These are phyloP conservation scores for Gobio occitaniae DNA, from an alignment of 2,797 vertebrate genomes.

Conservation along the genomic window DNA sequence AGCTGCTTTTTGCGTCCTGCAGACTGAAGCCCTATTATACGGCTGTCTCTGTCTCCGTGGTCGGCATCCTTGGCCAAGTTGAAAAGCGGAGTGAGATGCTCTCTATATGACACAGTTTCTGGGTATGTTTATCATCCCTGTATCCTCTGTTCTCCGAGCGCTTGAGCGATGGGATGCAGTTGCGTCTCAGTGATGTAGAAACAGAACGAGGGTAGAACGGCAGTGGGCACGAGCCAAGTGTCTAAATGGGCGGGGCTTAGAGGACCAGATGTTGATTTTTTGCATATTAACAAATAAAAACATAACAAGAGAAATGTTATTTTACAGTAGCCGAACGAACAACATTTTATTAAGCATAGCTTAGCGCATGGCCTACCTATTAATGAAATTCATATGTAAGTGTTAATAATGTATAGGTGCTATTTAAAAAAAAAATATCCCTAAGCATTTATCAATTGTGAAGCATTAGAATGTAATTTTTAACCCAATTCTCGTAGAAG, in stretches of 20 bases:
- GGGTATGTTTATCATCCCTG: conserved; percentile 29
- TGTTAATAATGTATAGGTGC: too few relatives aligned
- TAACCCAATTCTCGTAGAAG: too few relatives aligned
- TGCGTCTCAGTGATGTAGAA: conserved; percentile 58
- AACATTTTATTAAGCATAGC: neutral
- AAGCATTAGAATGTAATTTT: too few relatives aligned
- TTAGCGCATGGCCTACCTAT: too few relatives aligned
- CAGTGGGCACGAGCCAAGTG: fast-evolving
- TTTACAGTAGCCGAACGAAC: neutral
- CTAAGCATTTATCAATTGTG: too few relatives aligned
- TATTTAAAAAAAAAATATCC: too few relatives aligned
- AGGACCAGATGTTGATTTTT: neutral
- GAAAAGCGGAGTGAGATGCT: neutral
- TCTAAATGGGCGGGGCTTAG: neutral
- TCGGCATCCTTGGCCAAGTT: conserved; percentile 46
- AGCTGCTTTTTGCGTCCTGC: conserved; percentile 54
- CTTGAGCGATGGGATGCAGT: conserved; percentile 58
- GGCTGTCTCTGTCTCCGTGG: conserved; percentile 53
- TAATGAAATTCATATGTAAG: too few relatives aligned
- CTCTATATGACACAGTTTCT: conserved; percentile 34
- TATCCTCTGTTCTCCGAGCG: conserved; percentile 36
- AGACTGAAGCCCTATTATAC: conserved; percentile 57
- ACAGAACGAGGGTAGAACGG: conserved; percentile 10
- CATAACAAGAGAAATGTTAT: neutral
- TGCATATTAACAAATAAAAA: neutral